A percentile compares a stretch with the other conserved stretches of the same genome.
These are phyloP conservation scores for Macrosoma leucophasiata DNA, from an alignment of 2,888 invertebrate species.

Conservation along the genomic window DNA sequence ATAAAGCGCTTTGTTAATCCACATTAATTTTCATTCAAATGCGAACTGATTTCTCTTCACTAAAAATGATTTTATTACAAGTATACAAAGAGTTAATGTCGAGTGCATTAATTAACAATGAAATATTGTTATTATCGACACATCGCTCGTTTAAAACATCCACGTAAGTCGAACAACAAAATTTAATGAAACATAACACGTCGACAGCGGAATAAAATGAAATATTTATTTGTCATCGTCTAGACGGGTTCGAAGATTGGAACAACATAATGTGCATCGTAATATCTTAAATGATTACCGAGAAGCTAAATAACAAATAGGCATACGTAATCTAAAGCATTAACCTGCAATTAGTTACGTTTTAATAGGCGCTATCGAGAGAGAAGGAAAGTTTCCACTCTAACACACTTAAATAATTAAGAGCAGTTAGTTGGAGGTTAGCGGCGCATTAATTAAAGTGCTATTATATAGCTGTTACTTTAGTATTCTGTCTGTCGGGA, in stretches of 20 bases:
- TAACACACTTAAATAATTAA: conserved; percentile 58
- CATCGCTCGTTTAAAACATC: neutral
- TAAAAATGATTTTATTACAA: too few relatives aligned
- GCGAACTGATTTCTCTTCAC: too few relatives aligned
- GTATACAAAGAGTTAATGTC: too few relatives aligned
- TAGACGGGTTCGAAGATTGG: conserved; percentile 15
- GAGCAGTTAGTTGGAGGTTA: conserved; percentile 50
- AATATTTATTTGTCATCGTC: too few relatives aligned
- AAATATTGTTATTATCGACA: neutral
- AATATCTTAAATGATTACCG: conserved; percentile 31
- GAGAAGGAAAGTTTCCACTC: conserved; percentile 48
- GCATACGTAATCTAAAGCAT: conserved; percentile 42
- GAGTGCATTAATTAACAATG: too few relatives aligned
- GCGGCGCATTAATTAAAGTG: conserved; percentile 42
- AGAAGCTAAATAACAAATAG: conserved; percentile 33
- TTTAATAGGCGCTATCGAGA: conserved; percentile 45
- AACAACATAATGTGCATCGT: conserved; percentile 25
- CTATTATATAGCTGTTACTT: conserved; percentile 40
- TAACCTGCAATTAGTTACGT: conserved; percentile 54
- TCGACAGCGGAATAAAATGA: too few relatives aligned
- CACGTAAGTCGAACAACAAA: neutral
- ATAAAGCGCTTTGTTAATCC: too few relatives aligned
- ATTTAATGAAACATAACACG: too few relatives aligned
- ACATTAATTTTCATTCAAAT: too few relatives aligned
- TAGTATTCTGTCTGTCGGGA: conserved; percentile 16